These are phyloP conservation scores for Nyctibius grandis DNA, from an alignment of 2,797 vertebrate genomes.

Conservation along the genomic window DNA sequence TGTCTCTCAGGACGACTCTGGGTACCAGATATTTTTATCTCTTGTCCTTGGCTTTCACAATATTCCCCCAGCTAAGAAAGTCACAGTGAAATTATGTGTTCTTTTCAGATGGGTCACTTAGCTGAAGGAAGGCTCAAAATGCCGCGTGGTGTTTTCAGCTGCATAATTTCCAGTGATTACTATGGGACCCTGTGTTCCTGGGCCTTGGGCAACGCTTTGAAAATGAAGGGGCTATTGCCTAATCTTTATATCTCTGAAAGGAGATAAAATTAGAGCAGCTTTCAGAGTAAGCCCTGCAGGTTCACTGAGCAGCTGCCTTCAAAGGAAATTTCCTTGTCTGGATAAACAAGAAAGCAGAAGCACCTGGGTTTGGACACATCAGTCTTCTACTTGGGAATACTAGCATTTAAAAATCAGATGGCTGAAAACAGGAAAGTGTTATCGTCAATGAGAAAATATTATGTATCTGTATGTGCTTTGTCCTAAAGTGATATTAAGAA, in stretches of 20 bases:
- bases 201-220: constrained; percentile 52
- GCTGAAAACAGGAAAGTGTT: neutral
- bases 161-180: constrained; percentile 15
- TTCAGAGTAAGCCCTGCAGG: constrained; percentile 32
- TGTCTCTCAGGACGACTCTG: neutral
- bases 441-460: neutral
- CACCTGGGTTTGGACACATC: neutral
- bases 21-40: neutral
- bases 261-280: constrained; percentile 41
- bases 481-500: neutral
- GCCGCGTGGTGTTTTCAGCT: neutral
- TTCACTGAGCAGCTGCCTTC: constrained; percentile 48
- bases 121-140: neutral
- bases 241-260: constrained; percentile 38
- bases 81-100: neutral
- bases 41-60: neutral
- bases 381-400: neutral
- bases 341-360: constrained; percentile 11
- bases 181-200: neutral
- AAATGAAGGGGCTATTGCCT: constrained; percentile 40
- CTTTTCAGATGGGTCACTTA: constrained; percentile 16
- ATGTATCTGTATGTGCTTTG: neutral
- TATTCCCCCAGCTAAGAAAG: neutral
- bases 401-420: neutral
- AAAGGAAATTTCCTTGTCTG: constrained; percentile 27